Evolutionary conservation across 1,140 invertebrate genomes (phyloP).

Genomic region (Drosophila pallidifrons): DNA sequence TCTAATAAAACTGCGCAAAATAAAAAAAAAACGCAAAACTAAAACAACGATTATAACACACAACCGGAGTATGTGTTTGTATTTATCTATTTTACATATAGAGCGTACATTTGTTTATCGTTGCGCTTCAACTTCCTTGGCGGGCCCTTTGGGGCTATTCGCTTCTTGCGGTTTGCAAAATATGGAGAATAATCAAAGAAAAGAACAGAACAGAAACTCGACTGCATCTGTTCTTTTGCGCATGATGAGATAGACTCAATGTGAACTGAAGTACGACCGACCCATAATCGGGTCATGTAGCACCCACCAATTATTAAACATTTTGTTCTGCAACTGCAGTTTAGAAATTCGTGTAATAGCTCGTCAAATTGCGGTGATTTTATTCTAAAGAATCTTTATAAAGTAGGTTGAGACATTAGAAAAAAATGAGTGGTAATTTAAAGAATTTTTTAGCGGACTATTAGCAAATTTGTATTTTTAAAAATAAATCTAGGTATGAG

Average conservation of each 20-base stretch:
- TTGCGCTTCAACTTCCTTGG: constrained; percentile 63
- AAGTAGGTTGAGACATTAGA: too few relatives aligned
- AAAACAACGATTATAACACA: constrained; percentile 24
- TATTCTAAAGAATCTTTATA: background rate
- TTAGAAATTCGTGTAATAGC: background rate
- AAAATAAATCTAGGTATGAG: too few relatives aligned
- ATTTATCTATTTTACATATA: constrained; percentile 57
- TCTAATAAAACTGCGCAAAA: constrained; percentile 40
- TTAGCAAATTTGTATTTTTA: too few relatives aligned
- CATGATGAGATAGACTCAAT: constrained; percentile 31
- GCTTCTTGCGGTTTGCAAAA: constrained; percentile 56
- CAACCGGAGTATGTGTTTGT: constrained; percentile 3
- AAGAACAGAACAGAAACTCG: background rate
- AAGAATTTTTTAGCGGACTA: too few relatives aligned
- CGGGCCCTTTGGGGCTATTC: constrained; percentile 36
- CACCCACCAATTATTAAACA: constrained; percentile 24
- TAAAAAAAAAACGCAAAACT: constrained; percentile 3
- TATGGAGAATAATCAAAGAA: constrained; percentile 23
- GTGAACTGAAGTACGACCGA: constrained; percentile 42
- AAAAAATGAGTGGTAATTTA: too few relatives aligned
- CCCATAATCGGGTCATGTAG: constrained; percentile 26
- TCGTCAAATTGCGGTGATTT: background rate
- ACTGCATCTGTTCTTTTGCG: constrained; percentile 39
- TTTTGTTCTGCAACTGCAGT: constrained; percentile 28
- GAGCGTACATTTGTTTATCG: constrained; percentile 65